Percentiles rank a stretch among this genome's conserved stretches.
phyloP scores from a whole-genome alignment of 2,113 vertebrate genomes.

The Ptilorrhoa leucosticta region DNA sequence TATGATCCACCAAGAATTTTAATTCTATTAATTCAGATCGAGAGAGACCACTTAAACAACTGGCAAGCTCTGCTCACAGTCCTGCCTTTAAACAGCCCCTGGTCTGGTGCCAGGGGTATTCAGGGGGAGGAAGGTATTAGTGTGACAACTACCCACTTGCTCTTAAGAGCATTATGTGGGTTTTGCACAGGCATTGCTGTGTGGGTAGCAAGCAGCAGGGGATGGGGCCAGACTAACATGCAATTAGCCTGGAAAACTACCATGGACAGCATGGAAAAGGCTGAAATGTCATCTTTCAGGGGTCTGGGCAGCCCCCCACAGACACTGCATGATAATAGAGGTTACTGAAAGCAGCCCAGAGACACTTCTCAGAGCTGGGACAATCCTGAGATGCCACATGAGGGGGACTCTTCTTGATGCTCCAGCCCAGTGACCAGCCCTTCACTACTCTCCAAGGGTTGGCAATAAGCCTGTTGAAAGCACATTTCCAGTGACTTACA shows the following conservation, averaged over 20 bases:
- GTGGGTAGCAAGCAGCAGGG: not conserved
- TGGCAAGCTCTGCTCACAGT: not conserved
- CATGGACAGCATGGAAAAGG: not conserved
- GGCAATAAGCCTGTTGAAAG: not conserved
- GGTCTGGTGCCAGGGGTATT: not conserved
- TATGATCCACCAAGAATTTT: constrained; percentile 25
- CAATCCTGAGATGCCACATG: not conserved
- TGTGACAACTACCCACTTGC: not conserved
- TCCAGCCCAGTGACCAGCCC: not conserved
- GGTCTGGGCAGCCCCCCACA: not conserved
- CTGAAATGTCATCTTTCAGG: rapidly evolving
- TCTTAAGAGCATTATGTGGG: not conserved
- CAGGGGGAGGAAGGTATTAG: not conserved
- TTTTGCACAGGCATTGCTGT: not conserved
- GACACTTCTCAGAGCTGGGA: not conserved
- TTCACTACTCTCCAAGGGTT: not conserved
- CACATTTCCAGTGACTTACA: not conserved
- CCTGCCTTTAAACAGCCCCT: not conserved
- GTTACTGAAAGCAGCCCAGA: not conserved
- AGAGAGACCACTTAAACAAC: constrained; percentile 1
- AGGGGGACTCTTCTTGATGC: not conserved
- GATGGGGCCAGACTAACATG: not conserved
- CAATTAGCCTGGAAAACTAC: not conserved
- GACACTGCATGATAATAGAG: not conserved
- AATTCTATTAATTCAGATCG: not conserved